phyloP scores from a whole-genome alignment of 1,140 invertebrate species.

The Gryllus bimaculatus region DNA sequence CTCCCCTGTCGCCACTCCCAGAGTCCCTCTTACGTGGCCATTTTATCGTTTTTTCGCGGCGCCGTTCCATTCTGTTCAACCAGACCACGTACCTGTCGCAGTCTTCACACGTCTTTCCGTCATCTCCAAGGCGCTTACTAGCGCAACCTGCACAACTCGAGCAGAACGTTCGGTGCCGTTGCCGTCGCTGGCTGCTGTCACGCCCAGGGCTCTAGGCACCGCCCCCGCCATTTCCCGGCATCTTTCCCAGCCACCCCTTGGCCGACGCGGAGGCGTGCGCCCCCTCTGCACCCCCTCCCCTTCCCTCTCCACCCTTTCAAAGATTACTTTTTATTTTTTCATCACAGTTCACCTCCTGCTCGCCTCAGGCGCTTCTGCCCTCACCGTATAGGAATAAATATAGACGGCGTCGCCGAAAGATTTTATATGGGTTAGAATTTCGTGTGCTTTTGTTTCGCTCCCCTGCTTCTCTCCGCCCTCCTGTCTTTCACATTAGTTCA shows the following conservation, averaged over 20 bases:
- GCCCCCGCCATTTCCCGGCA: no score
- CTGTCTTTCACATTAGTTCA: no score
- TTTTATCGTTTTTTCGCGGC: no score
- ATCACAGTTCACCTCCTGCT: neutral
- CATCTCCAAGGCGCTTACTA: neutral
- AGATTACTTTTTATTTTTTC: neutral
- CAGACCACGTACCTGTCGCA: neutral
- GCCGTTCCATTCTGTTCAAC: neutral
- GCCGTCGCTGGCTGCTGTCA: no score
- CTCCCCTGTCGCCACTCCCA: neutral
- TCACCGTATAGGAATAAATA: neutral
- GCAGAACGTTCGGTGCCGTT: neutral
- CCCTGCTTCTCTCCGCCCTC: no score
- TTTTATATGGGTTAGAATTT: neutral
- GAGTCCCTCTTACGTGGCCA: neutral
- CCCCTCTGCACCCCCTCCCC: no score
- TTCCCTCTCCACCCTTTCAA: neutral
- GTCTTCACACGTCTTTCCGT: no score
- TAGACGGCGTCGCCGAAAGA: neutral
- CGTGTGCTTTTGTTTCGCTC: no score
- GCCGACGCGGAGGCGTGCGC: no score
- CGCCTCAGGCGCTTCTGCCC: no score
- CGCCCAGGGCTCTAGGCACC: no score
- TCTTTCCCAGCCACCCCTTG: no score
- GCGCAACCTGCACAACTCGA: neutral